phyloP scores from a whole-genome alignment of 2,888 invertebrate species.

The Euzetes globulus region DNA sequence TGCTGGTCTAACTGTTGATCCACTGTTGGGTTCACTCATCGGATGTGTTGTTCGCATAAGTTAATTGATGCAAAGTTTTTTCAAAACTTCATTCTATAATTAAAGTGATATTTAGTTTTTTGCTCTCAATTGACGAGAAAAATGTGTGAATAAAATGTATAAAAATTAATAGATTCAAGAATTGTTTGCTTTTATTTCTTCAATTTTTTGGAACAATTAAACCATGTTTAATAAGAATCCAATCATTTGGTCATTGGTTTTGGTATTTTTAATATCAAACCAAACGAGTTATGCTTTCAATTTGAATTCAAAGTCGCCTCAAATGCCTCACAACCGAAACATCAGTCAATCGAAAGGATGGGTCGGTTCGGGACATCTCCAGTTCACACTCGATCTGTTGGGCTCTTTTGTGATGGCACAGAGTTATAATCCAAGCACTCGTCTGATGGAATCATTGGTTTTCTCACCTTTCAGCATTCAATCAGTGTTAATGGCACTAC shows the following conservation, averaged over 20 bases:
- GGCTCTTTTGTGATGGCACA: slow-evolving; percentile 33
- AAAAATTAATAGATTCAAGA: neutral
- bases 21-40: slow-evolving; percentile 13
- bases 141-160: neutral
- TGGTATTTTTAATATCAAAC: neutral
- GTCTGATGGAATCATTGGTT: slow-evolving; percentile 43
- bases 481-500: slow-evolving; percentile 48
- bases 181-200: neutral
- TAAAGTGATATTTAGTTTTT: neutral
- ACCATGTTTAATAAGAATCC: neutral
- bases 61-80: slow-evolving; percentile 12
- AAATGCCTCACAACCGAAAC: neutral
- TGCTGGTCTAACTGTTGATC: slow-evolving; percentile 22
- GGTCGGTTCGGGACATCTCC: slow-evolving; percentile 36
- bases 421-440: slow-evolving; percentile 28
- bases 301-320: neutral
- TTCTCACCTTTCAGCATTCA: slow-evolving; percentile 49
- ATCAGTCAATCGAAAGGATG: slow-evolving; percentile 30
- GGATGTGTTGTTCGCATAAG: slow-evolving; percentile 16
- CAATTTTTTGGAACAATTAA: neutral
- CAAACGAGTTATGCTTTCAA: slow-evolving; percentile 6
- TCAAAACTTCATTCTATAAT: neutral
- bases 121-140: neutral
- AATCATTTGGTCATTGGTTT: neutral
- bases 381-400: slow-evolving; percentile 38